Conservation (phyloP, 2,797 vertebrate species). For the Gadopsis bispinosus region DNA sequence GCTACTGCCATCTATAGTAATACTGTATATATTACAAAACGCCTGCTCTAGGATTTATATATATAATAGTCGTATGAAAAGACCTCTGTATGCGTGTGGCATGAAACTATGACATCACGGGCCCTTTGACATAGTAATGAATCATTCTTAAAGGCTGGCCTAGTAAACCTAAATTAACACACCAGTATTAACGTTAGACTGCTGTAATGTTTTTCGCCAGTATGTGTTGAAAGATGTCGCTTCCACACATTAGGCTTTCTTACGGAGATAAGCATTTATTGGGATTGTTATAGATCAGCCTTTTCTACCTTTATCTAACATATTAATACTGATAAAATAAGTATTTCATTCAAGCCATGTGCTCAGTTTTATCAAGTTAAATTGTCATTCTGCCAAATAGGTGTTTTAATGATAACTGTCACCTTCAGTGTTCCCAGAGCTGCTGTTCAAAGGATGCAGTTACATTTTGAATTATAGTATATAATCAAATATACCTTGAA, state of each 20-base stretch:
- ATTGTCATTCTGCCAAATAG: background rate
- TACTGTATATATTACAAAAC: background rate
- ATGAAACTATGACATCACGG: constrained; percentile 54
- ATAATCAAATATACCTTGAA: too few relatives aligned
- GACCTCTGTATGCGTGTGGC: constrained; percentile 32
- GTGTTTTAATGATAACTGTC: background rate
- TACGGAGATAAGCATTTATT: too few relatives aligned
- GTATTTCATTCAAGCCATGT: background rate
- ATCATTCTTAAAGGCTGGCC: background rate
- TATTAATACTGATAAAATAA: background rate
- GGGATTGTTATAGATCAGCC: background rate
- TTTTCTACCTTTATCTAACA: background rate
- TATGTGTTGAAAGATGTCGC: background rate
- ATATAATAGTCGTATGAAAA: constrained; percentile 19
- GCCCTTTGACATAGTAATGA: constrained; percentile 1
- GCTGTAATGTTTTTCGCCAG: background rate
- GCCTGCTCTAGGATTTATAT: background rate
- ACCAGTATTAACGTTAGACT: background rate
- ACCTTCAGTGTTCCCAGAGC: background rate
- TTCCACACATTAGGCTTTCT: background rate
- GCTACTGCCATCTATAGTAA: background rate
- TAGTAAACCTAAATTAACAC: background rate
- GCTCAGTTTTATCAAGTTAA: background rate
- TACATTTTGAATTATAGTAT: background rate
- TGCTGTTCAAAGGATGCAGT: background rate